Percentiles rank a stretch among this genome's conserved stretches.
Evolutionary conservation across 2,113 vertebrate genomes (phyloP).

Genomic region (Crotalus horridus): DNA sequence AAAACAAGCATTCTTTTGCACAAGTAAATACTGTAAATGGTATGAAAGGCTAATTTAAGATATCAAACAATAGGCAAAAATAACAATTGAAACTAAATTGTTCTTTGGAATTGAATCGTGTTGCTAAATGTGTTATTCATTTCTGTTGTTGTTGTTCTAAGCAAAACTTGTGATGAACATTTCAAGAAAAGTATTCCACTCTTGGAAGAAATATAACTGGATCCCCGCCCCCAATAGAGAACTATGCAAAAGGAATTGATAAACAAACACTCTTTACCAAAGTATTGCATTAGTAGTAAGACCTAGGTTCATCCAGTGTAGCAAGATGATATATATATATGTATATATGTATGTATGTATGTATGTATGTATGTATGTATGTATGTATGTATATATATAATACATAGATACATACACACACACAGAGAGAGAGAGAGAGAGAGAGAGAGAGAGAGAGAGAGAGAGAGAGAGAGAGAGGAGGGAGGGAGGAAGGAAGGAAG

Average conservation of each 20-base stretch:
- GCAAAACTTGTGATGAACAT: neutral
- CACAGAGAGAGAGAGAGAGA: no score
- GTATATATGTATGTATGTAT: no score
- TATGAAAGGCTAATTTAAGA: constrained; percentile 18
- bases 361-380: no score
- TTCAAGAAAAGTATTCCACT: neutral
- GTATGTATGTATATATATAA: no score
- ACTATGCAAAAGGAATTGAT: neutral
- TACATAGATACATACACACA: no score
- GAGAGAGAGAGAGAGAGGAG: no score
- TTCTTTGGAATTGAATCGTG: neutral
- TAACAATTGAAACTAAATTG: neutral
- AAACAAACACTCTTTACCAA: neutral
- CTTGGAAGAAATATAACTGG: neutral
- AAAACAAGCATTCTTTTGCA: neutral
- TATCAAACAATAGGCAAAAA: constrained; percentile 19
- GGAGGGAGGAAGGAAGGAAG: neutral
- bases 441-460: no score
- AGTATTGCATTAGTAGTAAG: neutral
- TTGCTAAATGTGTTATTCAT: constrained; percentile 9
- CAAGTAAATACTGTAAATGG: constrained; percentile 25
- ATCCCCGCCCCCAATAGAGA: neutral
- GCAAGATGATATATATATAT: no score
- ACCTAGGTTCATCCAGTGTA: neutral
- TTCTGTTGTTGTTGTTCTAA: neutral